These are phyloP conservation scores for Sphinx pinastri DNA, from an alignment of 2,888 invertebrate genomes.

Conservation along the genomic window DNA sequence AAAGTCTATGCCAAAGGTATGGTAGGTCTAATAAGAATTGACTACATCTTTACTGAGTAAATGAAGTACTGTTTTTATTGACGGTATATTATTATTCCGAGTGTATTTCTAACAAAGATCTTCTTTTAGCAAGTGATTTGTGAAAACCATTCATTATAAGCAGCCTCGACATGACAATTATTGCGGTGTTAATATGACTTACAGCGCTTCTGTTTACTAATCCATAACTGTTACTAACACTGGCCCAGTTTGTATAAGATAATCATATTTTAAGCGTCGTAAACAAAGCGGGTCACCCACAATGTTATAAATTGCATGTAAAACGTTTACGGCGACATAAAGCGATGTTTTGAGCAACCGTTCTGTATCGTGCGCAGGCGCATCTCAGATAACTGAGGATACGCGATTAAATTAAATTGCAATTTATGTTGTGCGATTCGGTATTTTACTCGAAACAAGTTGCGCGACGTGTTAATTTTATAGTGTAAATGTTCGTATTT, in stretches of 20 bases:
- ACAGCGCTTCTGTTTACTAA: not conserved
- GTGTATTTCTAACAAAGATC: not conserved
- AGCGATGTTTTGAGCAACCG: conserved; percentile 48
- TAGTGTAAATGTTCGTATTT: not conserved
- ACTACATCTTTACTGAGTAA: not conserved
- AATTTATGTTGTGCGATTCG: conserved; percentile 61
- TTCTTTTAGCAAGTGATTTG: not conserved
- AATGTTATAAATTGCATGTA: conserved; percentile 56
- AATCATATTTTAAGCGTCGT: conserved; percentile 40
- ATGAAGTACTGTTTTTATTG: not conserved
- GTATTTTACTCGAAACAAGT: conserved; percentile 54
- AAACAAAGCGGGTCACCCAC: conserved; percentile 50
- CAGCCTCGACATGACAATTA: not conserved
- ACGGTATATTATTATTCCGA: not conserved
- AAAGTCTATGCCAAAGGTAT: not conserved
- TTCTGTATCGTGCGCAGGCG: conserved; percentile 54
- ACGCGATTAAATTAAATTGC: conserved; percentile 64
- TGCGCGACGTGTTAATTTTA: conserved; percentile 38
- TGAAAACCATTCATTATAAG: not conserved
- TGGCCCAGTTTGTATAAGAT: conserved; percentile 29
- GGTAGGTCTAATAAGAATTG: not conserved
- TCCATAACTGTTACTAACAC: not conserved
- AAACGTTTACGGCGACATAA: conserved; percentile 59
- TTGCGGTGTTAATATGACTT: not conserved
- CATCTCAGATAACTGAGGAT: conserved; percentile 52